Conservation (phyloP, 2,888 invertebrate species). For the Macrophya annulata region DNA sequence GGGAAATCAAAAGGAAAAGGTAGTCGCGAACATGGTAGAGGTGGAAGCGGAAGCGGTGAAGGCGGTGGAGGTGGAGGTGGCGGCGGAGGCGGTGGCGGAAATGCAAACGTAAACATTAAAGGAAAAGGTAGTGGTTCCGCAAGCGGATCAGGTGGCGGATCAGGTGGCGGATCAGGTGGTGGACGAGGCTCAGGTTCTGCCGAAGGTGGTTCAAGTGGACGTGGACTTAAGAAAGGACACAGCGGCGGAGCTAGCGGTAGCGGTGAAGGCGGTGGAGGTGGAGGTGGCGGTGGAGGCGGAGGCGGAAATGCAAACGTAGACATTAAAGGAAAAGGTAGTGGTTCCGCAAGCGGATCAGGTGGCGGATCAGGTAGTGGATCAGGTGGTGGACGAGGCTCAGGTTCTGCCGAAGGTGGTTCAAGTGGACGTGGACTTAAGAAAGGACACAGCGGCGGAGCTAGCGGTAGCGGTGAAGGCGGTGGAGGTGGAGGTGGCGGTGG, state of each 20-base stretch:
- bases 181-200: background rate
- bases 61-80: background rate
- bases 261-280: background rate
- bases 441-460: background rate
- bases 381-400: too few species aligned
- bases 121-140: background rate
- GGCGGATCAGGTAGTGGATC: background rate
- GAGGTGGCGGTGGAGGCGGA: background rate
- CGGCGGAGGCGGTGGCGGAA: background rate
- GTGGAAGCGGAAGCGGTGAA: background rate
- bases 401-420: too few species aligned
- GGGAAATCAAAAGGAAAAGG: background rate
- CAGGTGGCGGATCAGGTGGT: background rate
- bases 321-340: background rate
- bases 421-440: too few species aligned
- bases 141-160: background rate
- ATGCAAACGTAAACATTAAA: background rate
- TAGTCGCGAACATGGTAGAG: background rate
- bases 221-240: too few species aligned
- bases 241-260: background rate
- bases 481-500: background rate
- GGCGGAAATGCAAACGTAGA: background rate
- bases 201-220: background rate
- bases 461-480: background rate
- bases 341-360: background rate